Evolutionary conservation across 37 sponge, comb jelly and placozoan species (phyloP), one percentile per base, ranked within the genome.

Genomic region (Oscarella lobularis): DNA sequence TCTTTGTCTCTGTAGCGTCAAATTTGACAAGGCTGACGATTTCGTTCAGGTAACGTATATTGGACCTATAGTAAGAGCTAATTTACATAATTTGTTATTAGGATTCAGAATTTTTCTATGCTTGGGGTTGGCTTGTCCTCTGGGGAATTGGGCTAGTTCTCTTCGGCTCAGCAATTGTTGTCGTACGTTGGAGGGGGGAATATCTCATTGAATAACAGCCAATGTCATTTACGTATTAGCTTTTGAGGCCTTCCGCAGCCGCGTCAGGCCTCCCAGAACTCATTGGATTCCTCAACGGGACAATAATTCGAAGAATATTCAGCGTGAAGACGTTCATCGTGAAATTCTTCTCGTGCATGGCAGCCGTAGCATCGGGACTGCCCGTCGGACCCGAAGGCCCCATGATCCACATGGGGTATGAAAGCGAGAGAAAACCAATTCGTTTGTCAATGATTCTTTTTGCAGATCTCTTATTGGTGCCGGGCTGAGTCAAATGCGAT

Each of bases 341-440:
- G 38, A 81, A 81, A 72, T 81, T 81, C 35, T 32, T 81, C 1
- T 81, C 82, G 5, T 81, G 82, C 67, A 36, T 78, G 20, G 35
- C 55, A 1, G 77, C 82, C 39, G 82, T 81, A 9, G 82, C 66
- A 1, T 79, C 77, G 5, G 82, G 82, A 20, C 66, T 81, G 31
- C 82, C 82, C n/a, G 82, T 79, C 2, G 82, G 82, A 5, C 82
- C 82, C 33, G 82, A 81, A 48, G 82, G 82, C 3, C 82, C 82
- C 35, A 81, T 81, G 82, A 81, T 81, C 3, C 66, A 74, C 55
- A 31, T 81, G 33, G 82, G 82, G 82, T 81, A 33, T 38, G 74
- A 32, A 4, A 68, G 31, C 4, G 6, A 20, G 71, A 68, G 31
- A 68, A 35, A 4, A 34, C 31, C 33, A 29, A 5, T 30, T 68